Conservation (phyloP, 2,113 vertebrate genomes). For the Proteles cristata region DNA sequence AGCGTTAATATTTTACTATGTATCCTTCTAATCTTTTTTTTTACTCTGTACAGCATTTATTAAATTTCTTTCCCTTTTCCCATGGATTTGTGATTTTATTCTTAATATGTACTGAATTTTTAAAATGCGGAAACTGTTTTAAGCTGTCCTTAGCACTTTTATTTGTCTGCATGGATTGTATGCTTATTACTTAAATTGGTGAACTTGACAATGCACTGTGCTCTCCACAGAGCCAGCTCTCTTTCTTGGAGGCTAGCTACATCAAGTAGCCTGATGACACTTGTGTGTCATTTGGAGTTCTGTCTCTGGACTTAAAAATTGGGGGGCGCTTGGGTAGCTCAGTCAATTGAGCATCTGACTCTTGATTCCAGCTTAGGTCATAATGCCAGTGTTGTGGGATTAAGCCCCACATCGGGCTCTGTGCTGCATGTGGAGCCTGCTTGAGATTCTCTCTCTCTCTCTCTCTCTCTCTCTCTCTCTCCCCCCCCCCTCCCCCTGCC, state of each 20-base stretch:
- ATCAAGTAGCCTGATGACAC: neutral
- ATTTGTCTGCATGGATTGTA: neutral
- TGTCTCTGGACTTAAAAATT: neutral
- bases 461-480: no score
- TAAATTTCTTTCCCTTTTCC: neutral
- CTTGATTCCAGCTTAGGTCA: no score
- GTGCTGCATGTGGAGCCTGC: no score
- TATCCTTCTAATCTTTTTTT: neutral
- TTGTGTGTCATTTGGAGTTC: neutral
- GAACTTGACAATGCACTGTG: neutral
- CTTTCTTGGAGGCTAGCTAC: neutral
- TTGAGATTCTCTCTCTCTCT: no score
- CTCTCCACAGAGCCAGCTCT: neutral
- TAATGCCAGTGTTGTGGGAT: no score
- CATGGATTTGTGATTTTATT: neutral
- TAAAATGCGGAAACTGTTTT: neutral
- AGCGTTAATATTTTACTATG: neutral
- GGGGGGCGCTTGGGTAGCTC: no score
- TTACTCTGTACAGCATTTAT: neutral
- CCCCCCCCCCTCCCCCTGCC: no score
- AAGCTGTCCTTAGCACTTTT: neutral
- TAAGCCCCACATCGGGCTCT: no score
- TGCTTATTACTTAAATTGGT: no score
- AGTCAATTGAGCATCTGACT: no score
- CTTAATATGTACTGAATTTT: neutral